phyloP scores from a whole-genome alignment of 1,140 invertebrate genomes.

The Scaptomyza graminum region DNA sequence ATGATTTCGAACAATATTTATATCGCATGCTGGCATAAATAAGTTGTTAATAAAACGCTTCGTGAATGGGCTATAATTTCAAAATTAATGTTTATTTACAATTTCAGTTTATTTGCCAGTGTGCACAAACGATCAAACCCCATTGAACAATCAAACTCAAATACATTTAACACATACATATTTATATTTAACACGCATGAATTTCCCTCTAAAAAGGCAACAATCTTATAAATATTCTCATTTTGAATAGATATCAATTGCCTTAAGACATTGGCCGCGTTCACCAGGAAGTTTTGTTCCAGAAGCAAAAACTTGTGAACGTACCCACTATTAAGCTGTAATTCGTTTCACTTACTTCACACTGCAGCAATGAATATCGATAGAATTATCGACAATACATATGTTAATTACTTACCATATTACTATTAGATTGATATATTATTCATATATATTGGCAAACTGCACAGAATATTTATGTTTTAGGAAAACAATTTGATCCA shows the following conservation, averaged over 20 bases:
- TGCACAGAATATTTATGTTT: too few relatives aligned
- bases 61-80: conserved; percentile 70
- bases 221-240: too few relatives aligned
- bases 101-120: conserved; percentile 75
- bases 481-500: too few relatives aligned
- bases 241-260: not conserved
- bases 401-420: too few relatives aligned
- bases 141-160: conserved; percentile 7
- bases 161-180: conserved; percentile 3
- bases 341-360: not conserved
- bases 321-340: not conserved
- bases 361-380: not conserved
- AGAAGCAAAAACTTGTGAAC: too few relatives aligned
- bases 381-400: too few relatives aligned
- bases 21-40: conserved; percentile 69
- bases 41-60: conserved; percentile 70
- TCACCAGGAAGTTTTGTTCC: too few relatives aligned
- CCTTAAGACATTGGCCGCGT: not conserved
- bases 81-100: conserved; percentile 80
- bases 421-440: too few relatives aligned
- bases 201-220: too few relatives aligned
- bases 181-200: not conserved
- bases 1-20: conserved; percentile 66
- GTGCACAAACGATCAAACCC: conserved; percentile 17
- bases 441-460: too few relatives aligned